A percentile compares a stretch with the other conserved stretches of the same genome.
Evolutionary conservation across 2,113 vertebrate genomes (phyloP).

Genomic region (Henicopernis longicauda): DNA sequence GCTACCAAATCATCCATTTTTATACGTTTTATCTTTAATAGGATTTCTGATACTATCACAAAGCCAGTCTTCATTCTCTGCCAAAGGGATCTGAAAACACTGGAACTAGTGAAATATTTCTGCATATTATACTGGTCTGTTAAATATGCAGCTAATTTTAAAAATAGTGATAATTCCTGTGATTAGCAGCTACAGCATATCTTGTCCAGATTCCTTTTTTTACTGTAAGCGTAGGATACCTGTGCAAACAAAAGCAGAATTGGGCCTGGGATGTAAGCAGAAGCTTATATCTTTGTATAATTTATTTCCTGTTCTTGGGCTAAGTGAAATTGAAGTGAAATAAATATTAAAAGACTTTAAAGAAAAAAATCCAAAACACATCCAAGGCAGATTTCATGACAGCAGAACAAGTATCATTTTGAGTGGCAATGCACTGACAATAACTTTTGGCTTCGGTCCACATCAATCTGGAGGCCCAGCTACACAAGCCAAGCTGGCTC

Average conservation of each 20-base stretch:
- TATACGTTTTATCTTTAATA: neutral
- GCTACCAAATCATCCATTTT: neutral
- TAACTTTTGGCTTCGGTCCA: slow-evolving; percentile 24
- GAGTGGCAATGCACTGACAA: slow-evolving; percentile 48
- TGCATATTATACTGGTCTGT: neutral
- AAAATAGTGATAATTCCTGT: neutral
- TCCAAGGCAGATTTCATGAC: slow-evolving; percentile 40
- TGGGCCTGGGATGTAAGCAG: neutral
- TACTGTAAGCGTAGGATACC: neutral
- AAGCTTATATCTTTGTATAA: neutral
- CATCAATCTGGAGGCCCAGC: slow-evolving; percentile 30
- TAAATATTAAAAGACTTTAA: neutral
- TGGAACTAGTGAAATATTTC: neutral
- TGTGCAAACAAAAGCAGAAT: neutral
- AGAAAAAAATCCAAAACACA: neutral
- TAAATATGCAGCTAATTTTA: neutral
- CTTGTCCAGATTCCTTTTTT: neutral
- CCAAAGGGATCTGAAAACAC: neutral
- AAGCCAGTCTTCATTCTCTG: neutral
- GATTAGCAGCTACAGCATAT: neutral
- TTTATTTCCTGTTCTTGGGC: neutral
- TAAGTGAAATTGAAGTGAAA: neutral
- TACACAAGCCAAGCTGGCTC: slow-evolving; percentile 37
- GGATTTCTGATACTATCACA: neutral
- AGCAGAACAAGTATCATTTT: slow-evolving; percentile 28